Conservation (phyloP, 2,797 vertebrate genomes). For the Sparus aurata region DNA sequence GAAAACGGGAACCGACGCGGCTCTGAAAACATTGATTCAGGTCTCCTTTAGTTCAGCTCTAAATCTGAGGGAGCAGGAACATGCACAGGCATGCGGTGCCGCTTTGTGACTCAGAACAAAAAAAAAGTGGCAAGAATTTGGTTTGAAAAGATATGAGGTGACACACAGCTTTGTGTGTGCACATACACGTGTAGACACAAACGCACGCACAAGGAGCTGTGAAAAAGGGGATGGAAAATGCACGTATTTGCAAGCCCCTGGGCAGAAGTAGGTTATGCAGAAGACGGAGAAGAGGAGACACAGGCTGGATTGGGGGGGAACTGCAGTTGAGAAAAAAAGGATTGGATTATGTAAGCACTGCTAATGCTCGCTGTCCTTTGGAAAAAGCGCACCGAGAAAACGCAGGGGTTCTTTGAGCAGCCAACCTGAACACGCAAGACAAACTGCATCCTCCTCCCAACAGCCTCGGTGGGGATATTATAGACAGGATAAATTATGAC, state of each 20-base stretch:
- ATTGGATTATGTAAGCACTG: constrained; percentile 64
- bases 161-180: constrained; percentile 52
- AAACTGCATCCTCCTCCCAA: constrained; percentile 50
- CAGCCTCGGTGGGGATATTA: constrained; percentile 63
- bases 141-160: constrained; percentile 65
- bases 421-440: constrained; percentile 44
- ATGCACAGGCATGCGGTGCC: constrained; percentile 52
- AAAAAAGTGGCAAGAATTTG: constrained; percentile 52
- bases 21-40: constrained; percentile 72
- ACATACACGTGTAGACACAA: constrained; percentile 9
- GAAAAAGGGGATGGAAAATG: constrained; percentile 45
- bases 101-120: constrained; percentile 68
- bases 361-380: constrained; percentile 47
- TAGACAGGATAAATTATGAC: constrained; percentile 70
- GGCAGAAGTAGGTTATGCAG: constrained; percentile 63
- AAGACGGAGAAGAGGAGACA: constrained; percentile 43
- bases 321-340: constrained; percentile 40
- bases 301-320: background rate
- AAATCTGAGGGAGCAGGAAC: constrained; percentile 58
- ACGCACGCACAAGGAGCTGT: constrained; percentile 37
- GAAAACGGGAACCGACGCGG: constrained; percentile 58
- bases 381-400: constrained; percentile 20
- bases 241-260: constrained; percentile 49
- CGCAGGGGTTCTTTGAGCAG: constrained; percentile 41
- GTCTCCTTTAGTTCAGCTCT: constrained; percentile 60